Evolutionary conservation across 2,888 invertebrate genomes (phyloP).

Genomic region (Meloe dianella): DNA sequence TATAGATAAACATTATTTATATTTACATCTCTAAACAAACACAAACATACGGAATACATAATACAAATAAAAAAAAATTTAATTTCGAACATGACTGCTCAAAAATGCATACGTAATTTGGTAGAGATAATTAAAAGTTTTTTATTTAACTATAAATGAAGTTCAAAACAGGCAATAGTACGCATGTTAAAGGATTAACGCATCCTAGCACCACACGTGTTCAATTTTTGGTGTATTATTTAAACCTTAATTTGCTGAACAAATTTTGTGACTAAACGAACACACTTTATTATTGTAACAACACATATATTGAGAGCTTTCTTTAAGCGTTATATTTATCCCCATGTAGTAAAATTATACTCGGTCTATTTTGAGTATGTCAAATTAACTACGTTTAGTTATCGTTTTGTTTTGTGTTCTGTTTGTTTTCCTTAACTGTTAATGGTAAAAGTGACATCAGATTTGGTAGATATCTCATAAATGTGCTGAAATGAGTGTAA

Average conservation of each 20-base stretch:
- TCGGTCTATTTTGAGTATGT: too few species aligned
- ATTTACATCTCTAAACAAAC: background rate
- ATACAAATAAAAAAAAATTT: background rate
- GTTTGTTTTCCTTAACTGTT: too few species aligned
- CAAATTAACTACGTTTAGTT: too few species aligned
- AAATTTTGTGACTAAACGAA: too few species aligned
- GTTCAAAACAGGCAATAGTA: background rate
- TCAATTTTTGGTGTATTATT: background rate
- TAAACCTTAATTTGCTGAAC: background rate
- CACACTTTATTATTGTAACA: too few species aligned
- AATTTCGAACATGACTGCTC: constrained; percentile 7
- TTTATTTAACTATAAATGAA: background rate
- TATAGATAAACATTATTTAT: background rate
- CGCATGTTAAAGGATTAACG: background rate
- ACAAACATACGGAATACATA: background rate
- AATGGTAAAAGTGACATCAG: too few species aligned
- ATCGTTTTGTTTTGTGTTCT: too few species aligned
- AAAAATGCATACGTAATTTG: constrained; percentile 13
- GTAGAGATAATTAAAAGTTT: background rate
- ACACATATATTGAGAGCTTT: too few species aligned
- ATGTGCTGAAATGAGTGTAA: too few species aligned
- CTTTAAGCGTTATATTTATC: too few species aligned
- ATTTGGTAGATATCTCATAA: too few species aligned
- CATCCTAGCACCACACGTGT: background rate
- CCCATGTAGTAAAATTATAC: too few species aligned